phyloP scores from a whole-genome alignment of 2,113 vertebrate genomes.

The Cochlearius cochlearius region DNA sequence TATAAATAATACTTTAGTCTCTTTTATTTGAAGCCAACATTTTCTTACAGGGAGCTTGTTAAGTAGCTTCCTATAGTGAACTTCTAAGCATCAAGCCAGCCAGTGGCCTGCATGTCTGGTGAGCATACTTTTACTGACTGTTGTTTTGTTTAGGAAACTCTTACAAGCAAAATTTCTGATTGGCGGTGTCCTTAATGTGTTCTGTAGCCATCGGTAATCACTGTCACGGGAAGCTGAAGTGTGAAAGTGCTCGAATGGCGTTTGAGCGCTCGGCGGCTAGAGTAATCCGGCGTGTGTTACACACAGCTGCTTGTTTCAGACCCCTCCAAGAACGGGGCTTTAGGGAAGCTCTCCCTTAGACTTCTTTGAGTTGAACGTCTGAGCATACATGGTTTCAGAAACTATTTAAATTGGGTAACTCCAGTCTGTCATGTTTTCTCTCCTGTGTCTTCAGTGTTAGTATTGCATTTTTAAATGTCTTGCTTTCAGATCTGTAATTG shows the following conservation, averaged over 20 bases:
- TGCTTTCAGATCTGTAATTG: not conserved
- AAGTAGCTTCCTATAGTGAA: not conserved
- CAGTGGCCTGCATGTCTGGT: not conserved
- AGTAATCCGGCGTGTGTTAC: fast-evolving
- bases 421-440: not conserved
- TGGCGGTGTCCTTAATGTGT: not conserved
- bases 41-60: not conserved
- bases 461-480: not conserved
- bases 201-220: not conserved
- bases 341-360: not conserved
- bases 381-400: not conserved
- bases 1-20: not conserved
- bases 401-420: not conserved
- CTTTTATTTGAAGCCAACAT: not conserved
- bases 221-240: not conserved
- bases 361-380: not conserved
- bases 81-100: not conserved
- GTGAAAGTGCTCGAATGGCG: not conserved
- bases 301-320: not conserved
- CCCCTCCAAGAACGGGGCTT: not conserved
- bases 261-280: not conserved
- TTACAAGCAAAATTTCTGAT: not conserved
- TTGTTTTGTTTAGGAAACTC: not conserved
- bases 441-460: not conserved
- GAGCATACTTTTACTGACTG: not conserved